Base-by-base conservation (phyloP, 2,797 vertebrate species). In the Gymnoscopelus braueri region DNA sequence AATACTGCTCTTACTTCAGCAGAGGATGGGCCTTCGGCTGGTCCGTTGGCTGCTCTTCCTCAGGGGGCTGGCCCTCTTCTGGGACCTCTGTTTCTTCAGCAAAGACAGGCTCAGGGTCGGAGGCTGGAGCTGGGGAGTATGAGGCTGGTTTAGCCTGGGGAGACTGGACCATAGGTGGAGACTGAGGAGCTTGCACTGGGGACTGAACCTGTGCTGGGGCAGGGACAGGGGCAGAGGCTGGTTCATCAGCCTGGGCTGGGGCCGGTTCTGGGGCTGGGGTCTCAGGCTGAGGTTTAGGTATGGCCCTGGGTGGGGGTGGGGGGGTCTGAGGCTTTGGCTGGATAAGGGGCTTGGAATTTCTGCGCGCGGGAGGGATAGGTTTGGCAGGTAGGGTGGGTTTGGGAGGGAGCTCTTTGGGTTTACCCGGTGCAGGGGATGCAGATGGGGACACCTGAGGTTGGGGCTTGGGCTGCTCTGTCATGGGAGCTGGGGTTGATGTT, bases 11-110 rank as follows among this genome's bases (percentile, higher is more conserved):
- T 98, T 98, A 99, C 98, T 99, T 99, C 75, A 99, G 94, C 71
- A 97, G 96, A 63, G 98, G 97, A 79, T 99, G 97, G 77, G 94
- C 89, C 93, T 97, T 97, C 87, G 95, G 96, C 74, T 96, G 95
- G 0, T 91, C 77, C 53, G 88, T 87, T n/a, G 84, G 91, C 67
- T 93, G 92, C 44, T 94, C 93, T 64, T 94, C 92, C 68, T 73
- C 88, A 9, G 81, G 88, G 26, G 88, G 91, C 85, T 93, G 88
- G 26, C 84, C 85, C 85, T 96, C 91, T 68, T 88, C 82, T 67
- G 78, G 58, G 62, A 74, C 77, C 3, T 68, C 72, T 1, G 80
- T 69, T 51, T 74, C 73, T 58, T 90, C 87, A 53, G 66, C 76
- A 0, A 72, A 60, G 55, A 52, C 63, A 0, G 84, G 24, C 60